Conservation (phyloP, 2,113 vertebrate genomes). For the Ardeotis arabs region DNA sequence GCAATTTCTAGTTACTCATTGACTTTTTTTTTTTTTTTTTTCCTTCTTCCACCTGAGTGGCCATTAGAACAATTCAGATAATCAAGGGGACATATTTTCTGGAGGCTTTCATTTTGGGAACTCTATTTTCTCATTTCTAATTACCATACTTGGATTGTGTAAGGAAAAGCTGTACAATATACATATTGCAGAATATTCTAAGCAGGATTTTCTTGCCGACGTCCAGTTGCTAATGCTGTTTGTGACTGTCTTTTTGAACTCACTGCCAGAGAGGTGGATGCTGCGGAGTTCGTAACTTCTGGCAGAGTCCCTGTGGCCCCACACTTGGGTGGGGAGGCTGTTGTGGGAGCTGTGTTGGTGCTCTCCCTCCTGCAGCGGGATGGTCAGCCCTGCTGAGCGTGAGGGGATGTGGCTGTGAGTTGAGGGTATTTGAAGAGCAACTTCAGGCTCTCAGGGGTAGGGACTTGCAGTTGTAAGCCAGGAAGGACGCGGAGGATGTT, state of each 20-base stretch:
- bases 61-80: background rate
- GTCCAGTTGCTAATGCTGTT: background rate
- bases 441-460: fast-evolving
- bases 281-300: background rate
- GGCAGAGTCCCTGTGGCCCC: background rate
- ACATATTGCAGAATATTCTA: background rate
- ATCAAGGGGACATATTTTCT: background rate
- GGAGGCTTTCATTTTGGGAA: background rate
- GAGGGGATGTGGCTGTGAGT: fast-evolving
- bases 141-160: background rate
- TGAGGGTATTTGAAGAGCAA: background rate
- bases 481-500: background rate
- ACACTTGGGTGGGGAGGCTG: background rate
- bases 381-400: background rate
- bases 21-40: background rate
- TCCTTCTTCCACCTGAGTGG: no score
- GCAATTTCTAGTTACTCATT: background rate
- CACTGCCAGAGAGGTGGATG: fast-evolving
- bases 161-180: background rate
- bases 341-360: background rate
- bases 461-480: background rate
- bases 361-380: background rate
- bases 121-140: background rate
- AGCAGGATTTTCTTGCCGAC: background rate
- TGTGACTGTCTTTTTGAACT: background rate